Conservation (phyloP, 2,888 invertebrate species). For the Trachelus stipa region DNA sequence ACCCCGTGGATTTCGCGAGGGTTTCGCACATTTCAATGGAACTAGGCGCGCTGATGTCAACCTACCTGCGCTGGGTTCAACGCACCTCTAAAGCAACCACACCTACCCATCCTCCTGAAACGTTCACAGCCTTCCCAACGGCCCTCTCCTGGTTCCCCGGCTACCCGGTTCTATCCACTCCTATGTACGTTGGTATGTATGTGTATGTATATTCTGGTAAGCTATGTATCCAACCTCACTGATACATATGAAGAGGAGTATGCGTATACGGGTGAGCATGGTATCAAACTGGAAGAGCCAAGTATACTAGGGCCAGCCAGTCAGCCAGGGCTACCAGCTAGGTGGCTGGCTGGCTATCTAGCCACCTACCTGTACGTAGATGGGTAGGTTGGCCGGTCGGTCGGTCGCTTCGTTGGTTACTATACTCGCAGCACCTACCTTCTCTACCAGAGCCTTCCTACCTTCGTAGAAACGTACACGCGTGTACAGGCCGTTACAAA, state of each 20-base stretch:
- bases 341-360: not conserved
- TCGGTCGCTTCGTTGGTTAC: not conserved
- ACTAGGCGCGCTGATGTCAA: slow-evolving; percentile 62
- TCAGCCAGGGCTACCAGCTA: not conserved
- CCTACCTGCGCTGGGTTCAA: slow-evolving; percentile 63
- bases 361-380: not conserved
- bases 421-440: not conserved
- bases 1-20: slow-evolving; percentile 56
- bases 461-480: not conserved
- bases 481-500: not conserved
- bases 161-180: slow-evolving; percentile 29
- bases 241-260: not conserved
- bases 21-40: slow-evolving; percentile 62
- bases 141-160: slow-evolving; percentile 13
- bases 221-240: not conserved
- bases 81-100: slow-evolving; percentile 66
- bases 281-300: slow-evolving; percentile 55
- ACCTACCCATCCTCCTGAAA: slow-evolving; percentile 59
- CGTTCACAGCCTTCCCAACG: slow-evolving; percentile 51
- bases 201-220: slow-evolving; percentile 16
- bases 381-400: not conserved
- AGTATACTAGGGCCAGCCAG: not conserved
- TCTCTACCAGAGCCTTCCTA: not conserved
- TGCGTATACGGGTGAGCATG: slow-evolving; percentile 36
- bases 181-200: slow-evolving; percentile 3